Conservation (phyloP, 2,888 invertebrate genomes). For the Philhelius pedissequus region DNA sequence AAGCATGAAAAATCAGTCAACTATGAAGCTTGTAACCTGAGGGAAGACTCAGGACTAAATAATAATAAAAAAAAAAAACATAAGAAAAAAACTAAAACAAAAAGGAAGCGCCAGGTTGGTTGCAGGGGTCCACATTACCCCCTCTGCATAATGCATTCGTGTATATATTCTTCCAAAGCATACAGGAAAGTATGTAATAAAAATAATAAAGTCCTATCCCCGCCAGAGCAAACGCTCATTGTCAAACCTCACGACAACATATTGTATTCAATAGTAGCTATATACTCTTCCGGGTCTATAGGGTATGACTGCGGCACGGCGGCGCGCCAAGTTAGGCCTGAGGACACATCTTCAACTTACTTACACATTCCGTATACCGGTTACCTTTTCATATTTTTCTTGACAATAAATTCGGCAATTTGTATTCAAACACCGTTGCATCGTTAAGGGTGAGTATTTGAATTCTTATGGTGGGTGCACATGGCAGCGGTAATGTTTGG, state of each 20-base stretch:
- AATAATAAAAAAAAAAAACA: not conserved
- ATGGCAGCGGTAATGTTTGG: not conserved
- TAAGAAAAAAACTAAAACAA: slow-evolving; percentile 1
- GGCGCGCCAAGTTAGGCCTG: slow-evolving; percentile 44
- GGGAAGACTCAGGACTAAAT: not conserved
- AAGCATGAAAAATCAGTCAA: slow-evolving; percentile 78
- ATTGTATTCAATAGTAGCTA: slow-evolving; percentile 26
- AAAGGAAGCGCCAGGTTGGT: not conserved
- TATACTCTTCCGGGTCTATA: not conserved
- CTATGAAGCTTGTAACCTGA: slow-evolving; percentile 74
- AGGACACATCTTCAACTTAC: slow-evolving; percentile 28
- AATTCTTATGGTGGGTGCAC: slow-evolving; percentile 27
- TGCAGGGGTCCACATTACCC: not conserved
- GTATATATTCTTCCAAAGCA: slow-evolving; percentile 3
- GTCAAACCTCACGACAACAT: slow-evolving; percentile 66
- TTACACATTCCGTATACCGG: too few species aligned
- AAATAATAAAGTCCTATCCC: slow-evolving; percentile 57
- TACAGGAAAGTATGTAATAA: slow-evolving; percentile 56
- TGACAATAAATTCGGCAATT: slow-evolving; percentile 66
- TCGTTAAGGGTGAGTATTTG: slow-evolving; percentile 46
- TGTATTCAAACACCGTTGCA: slow-evolving; percentile 67
- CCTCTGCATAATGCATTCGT: slow-evolving; percentile 21
- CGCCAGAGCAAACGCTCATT: slow-evolving; percentile 27
- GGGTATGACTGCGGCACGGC: not conserved
- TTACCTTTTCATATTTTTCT: slow-evolving; percentile 62